phyloP scores from a whole-genome alignment of 2,113 vertebrate genomes.

The Nymphicus hollandicus region DNA sequence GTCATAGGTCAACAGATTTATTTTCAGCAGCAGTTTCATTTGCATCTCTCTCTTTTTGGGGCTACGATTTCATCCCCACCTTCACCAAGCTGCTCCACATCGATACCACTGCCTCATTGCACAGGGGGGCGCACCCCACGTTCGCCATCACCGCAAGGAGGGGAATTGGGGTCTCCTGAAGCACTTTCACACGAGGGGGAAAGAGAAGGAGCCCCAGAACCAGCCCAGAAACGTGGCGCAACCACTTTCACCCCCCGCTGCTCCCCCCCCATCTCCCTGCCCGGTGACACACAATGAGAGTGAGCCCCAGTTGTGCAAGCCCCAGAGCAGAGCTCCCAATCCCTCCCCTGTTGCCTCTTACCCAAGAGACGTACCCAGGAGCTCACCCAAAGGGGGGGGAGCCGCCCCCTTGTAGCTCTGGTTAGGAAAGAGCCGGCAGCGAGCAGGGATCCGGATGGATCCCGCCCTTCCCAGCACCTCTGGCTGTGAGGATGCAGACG shows the following conservation, averaged over 20 bases:
- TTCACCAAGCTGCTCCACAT: not conserved
- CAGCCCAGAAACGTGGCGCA: not conserved
- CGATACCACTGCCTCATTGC: fast-evolving
- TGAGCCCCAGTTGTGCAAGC: not conserved
- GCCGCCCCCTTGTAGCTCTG: fast-evolving
- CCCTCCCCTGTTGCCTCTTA: not conserved
- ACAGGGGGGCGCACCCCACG: not conserved
- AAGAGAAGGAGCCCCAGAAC: no score
- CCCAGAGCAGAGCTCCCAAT: not conserved
- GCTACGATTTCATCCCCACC: not conserved
- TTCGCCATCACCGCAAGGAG: not conserved
- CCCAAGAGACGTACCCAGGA: not conserved
- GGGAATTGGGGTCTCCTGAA: not conserved
- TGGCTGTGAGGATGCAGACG: not conserved
- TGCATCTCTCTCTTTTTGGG: not conserved
- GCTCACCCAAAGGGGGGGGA: not conserved
- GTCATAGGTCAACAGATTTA: fast-evolving
- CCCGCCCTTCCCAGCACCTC: not conserved
- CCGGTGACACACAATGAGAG: fast-evolving
- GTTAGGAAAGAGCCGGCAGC: not conserved
- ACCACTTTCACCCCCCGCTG: not conserved
- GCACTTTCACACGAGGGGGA: fast-evolving
- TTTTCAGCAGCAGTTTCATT: not conserved
- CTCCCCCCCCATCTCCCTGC: not conserved
- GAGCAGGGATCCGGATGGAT: not conserved